Conservation (phyloP, 2,113 vertebrate species). For the Columba livia region DNA sequence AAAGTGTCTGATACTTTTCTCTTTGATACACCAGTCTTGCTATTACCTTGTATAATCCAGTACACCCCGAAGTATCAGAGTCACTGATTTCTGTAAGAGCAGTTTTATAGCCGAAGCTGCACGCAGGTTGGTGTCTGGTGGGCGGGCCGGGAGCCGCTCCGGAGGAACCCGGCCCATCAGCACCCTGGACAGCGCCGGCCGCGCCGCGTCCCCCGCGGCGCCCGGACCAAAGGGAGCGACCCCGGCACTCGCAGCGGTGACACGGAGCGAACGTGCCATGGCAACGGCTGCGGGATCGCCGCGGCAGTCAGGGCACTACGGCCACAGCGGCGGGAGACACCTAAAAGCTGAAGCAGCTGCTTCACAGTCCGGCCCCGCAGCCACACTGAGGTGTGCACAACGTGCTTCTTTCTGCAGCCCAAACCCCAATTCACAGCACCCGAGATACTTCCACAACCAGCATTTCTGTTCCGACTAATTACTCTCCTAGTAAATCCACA, state of each 20-base stretch:
- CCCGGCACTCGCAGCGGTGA: no score
- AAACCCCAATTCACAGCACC: not conserved
- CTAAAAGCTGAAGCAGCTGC: not conserved
- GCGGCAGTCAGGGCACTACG: no score
- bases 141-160: no score
- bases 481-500: not conserved
- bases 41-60: not conserved
- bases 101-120: not conserved
- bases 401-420: fast-evolving
- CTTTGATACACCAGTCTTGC: no score
- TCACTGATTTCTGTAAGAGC: fast-evolving
- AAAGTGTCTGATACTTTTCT: not conserved
- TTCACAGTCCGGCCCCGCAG: no score
- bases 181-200: conserved; percentile 58
- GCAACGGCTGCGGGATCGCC: fast-evolving
- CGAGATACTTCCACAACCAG: not conserved
- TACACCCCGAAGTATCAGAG: no score
- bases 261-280: fast-evolving
- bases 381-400: fast-evolving
- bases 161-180: not conserved
- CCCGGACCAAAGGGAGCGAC: no score
- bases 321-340: no score
- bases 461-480: not conserved
- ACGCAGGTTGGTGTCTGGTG: no score
- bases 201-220: no score